These are phyloP conservation scores for Cydia amplana DNA, from an alignment of 1,140 invertebrate species.

Conservation along the genomic window DNA sequence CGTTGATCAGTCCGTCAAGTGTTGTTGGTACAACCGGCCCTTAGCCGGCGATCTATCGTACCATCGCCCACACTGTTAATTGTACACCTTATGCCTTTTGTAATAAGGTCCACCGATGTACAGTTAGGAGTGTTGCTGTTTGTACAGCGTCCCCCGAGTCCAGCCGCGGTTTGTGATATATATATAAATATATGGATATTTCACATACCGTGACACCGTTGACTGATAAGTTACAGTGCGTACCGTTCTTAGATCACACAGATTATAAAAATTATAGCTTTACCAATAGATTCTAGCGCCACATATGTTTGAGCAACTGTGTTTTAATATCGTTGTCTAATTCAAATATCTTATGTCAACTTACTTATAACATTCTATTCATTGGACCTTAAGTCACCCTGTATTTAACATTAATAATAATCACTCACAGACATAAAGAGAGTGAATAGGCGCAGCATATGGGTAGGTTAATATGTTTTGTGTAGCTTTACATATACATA, in stretches of 20 bases:
- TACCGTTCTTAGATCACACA: no score
- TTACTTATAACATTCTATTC: background rate
- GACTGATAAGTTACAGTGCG: no score
- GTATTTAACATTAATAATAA: background rate
- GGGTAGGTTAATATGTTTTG: background rate
- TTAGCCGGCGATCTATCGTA: background rate
- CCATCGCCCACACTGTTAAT: no score
- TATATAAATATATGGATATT: no score
- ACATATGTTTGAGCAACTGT: background rate
- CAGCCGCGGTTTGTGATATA: background rate
- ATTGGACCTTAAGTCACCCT: constrained; percentile 7
- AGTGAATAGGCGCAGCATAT: background rate
- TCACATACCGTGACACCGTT: no score
- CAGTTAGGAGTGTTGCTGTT: no score
- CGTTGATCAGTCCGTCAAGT: no score
- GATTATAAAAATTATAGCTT: background rate
- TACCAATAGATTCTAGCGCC: background rate
- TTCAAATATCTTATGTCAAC: background rate
- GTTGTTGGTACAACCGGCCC: no score
- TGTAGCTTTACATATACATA: no score
- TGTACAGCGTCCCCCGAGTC: background rate
- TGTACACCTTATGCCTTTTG: no score
- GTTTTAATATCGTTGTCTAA: background rate
- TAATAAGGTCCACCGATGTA: no score
- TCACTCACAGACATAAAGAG: background rate